phyloP scores from a whole-genome alignment of 23 tunicate species.

The Trididemnum miniatum region DNA sequence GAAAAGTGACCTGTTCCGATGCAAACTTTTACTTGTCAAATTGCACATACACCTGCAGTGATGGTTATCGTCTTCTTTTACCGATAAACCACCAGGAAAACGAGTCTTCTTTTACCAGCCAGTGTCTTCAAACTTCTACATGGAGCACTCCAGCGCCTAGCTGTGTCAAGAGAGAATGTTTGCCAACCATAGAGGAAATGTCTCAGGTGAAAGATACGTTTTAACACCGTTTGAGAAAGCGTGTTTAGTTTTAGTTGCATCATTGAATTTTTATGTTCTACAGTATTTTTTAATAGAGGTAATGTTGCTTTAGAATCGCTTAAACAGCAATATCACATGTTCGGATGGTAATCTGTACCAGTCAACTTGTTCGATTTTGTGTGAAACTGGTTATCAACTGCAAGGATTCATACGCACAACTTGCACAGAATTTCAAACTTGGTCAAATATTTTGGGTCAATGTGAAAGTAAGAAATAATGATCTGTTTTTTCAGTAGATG shows the following conservation, averaged over 20 bases:
- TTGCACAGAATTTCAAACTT: slow-evolving; percentile 31
- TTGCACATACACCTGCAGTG: too few species aligned
- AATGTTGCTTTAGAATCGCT: slow-evolving; percentile 17
- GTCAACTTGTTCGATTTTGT: slow-evolving; percentile 65
- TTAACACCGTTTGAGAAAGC: too few species aligned
- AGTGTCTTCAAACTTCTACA: slow-evolving; percentile 21
- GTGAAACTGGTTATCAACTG: slow-evolving; percentile 64
- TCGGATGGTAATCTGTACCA: slow-evolving; percentile 50
- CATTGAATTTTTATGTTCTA: too few species aligned
- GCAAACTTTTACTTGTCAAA: too few species aligned
- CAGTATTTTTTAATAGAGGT: too few species aligned
- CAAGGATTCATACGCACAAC: slow-evolving; percentile 32
- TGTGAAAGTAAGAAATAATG: slow-evolving; percentile 76
- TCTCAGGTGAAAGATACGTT: neutral
- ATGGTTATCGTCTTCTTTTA: too few species aligned
- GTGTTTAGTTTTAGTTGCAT: too few species aligned
- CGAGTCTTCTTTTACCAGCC: too few species aligned
- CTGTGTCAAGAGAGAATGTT: slow-evolving; percentile 31
- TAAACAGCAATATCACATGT: slow-evolving; percentile 50
- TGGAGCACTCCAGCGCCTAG: slow-evolving; percentile 18
- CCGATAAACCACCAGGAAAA: too few species aligned
- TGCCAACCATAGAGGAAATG: slow-evolving; percentile 6
- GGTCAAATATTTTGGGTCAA: slow-evolving; percentile 50
- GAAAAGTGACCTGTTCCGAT: too few species aligned
- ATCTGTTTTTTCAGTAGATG: too few species aligned